Evolutionary conservation across 1,140 invertebrate genomes (phyloP).

Genomic region (Copidosoma floridanum): DNA sequence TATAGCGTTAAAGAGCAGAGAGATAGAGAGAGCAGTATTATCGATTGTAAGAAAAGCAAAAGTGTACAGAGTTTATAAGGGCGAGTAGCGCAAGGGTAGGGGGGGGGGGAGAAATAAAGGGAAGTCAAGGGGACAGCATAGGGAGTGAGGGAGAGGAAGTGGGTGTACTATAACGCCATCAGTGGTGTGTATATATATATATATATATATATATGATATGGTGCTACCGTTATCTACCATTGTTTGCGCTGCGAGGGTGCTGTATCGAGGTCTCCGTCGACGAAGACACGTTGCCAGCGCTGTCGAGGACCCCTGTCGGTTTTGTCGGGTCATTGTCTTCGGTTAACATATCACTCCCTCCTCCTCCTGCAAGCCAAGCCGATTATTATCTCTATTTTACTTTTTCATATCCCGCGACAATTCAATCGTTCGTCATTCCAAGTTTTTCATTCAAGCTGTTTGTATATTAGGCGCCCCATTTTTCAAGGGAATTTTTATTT

Average conservation of each 20-base stretch:
- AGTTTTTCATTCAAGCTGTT: too few species aligned
- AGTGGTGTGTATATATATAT: background rate
- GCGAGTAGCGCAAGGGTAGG: too few species aligned
- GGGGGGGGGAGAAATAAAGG: too few species aligned
- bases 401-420: constrained; percentile 1
- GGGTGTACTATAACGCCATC: too few species aligned
- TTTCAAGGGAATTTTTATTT: too few species aligned
- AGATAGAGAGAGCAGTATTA: background rate
- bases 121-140: too few species aligned
- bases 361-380: constrained; percentile 42
- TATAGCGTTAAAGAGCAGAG: too few species aligned
- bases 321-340: constrained; percentile 56
- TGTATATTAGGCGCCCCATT: too few species aligned
- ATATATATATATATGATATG: constrained; percentile 3
- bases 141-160: too few species aligned
- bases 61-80: background rate
- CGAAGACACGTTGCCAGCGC: constrained; percentile 53
- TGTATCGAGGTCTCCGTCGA: constrained; percentile 52
- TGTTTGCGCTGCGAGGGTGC: constrained; percentile 48
- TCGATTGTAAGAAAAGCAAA: background rate
- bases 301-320: constrained; percentile 55
- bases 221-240: constrained; percentile 42
- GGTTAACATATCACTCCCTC: constrained; percentile 56
- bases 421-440: too few species aligned
- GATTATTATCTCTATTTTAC: constrained; percentile 4